Evolutionary conservation across 53 echinoderm and acorn worm species (phyloP), one percentile per base, ranked within the genome.

Genomic region (Mesocentrotus franciscanus): DNA sequence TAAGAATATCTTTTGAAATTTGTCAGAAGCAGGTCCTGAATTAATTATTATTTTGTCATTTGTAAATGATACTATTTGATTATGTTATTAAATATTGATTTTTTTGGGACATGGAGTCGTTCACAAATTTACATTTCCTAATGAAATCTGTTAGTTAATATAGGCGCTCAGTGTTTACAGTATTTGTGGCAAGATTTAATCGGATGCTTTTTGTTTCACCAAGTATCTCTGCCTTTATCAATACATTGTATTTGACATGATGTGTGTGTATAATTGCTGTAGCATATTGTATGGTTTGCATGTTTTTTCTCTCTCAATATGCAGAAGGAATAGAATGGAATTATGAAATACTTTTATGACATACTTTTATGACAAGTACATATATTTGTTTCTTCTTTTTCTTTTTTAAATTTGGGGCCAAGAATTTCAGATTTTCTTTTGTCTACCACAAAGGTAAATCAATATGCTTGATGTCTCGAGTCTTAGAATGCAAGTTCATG

Each of bases 251-350:
- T 87, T 56, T 91, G 64, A 91, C 20, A 33, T 66, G 90, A 85
- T 90, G 68, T 91, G 91, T 91, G 34, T 91, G 64, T 91, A 36
- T 91, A 66, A 36, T 66, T 66, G 91, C 91, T 91, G 34, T 91
- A 91, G 91, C 66, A 20, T 91, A 64, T 61, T 62, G 17, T 66
- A 66, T 91, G 61, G 91, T 62, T 91, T 91, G 91, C 91, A 91
- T 91, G 91, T 35, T 10, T 91, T 39, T 61, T 18, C 14, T 49
- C 49, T 27, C 30, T 13, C 30, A 34, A 91, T 57, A 39, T 57
- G 87, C 87, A 59, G 87, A 87, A 87, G 87, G 87, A 34, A 7
- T 87, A 87, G 87, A 58, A 10, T 87, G 87, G 87, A 87, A 57
- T 26, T 87, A n/a, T 58, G 39, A 17, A 57, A 85, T 87, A 57